These are phyloP conservation scores for Pardosa pseudoannulata DNA, from an alignment of 2,888 invertebrate genomes.

Conservation along the genomic window DNA sequence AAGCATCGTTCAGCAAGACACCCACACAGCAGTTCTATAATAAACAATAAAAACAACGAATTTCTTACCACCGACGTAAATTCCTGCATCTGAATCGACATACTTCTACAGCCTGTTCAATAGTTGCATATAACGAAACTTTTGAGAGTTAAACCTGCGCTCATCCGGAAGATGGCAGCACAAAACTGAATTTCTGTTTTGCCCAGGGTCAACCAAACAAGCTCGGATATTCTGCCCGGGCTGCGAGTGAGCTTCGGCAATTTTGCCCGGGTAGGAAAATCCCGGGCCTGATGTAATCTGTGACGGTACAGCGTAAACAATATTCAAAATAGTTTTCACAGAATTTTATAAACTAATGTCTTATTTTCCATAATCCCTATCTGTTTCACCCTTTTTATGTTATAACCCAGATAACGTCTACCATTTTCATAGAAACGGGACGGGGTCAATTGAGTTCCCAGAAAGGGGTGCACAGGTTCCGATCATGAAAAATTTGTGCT, in stretches of 20 bases:
- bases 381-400: no score
- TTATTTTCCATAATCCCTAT: no score
- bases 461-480: no score
- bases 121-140: conserved; percentile 9
- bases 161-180: conserved; percentile 22
- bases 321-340: neutral
- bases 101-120: conserved; percentile 5
- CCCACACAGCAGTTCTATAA: no score
- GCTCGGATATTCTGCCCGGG: conserved; percentile 22
- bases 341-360: neutral
- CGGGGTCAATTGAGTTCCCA: no score
- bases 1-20: no score
- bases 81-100: conserved; percentile 15
- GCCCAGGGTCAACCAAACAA: conserved; percentile 23
- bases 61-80: conserved; percentile 8
- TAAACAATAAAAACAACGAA: no score
- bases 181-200: neutral
- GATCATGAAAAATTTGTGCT: no score
- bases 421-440: no score
- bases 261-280: conserved; percentile 32
- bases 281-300: conserved; percentile 39
- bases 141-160: neutral
- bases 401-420: no score
- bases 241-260: conserved; percentile 23
- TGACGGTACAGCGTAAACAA: conserved; percentile 22